Evolutionary conservation across 2,888 invertebrate genomes (phyloP).

Genomic region (Macropis europaea): DNA sequence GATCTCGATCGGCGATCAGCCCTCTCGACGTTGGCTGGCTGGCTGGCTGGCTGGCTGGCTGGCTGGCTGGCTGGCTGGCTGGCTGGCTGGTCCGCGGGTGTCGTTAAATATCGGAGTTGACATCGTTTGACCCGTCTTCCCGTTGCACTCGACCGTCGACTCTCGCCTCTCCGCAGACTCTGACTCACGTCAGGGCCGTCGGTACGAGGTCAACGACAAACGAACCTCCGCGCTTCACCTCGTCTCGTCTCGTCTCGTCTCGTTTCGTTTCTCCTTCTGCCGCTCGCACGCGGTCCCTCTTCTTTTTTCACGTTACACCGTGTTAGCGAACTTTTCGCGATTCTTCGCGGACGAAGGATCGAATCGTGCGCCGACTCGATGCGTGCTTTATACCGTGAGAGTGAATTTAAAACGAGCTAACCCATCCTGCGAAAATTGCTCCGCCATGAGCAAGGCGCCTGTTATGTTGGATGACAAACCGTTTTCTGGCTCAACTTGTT

Average conservation of each 20-base stretch:
- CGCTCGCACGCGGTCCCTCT: background rate
- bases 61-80: constrained; percentile 64
- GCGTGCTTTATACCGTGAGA: too few relatives aligned
- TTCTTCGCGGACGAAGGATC: too few relatives aligned
- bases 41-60: constrained; percentile 61
- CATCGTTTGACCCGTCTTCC: constrained; percentile 78
- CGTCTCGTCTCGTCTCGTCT: constrained; percentile 17
- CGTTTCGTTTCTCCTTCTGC: background rate
- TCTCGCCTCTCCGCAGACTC: constrained; percentile 47
- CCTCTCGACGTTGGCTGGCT: constrained; percentile 70
- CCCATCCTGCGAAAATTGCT: too few relatives aligned
- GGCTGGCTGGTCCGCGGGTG: constrained; percentile 63
- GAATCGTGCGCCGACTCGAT: too few relatives aligned
- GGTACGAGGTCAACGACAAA: constrained; percentile 53
- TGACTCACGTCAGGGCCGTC: constrained; percentile 65
- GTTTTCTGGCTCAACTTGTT: too few relatives aligned
- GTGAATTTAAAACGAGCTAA: too few relatives aligned
- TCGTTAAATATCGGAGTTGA: constrained; percentile 78
- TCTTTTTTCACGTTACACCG: background rate
- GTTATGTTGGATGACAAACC: too few relatives aligned
- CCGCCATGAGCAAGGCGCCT: too few relatives aligned
- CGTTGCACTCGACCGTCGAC: constrained; percentile 57
- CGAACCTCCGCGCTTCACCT: constrained; percentile 31
- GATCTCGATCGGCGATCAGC: constrained; percentile 56
- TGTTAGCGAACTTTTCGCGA: too few relatives aligned